Percentiles rank a stretch among this genome's conserved stretches.
Evolutionary conservation across 2,113 vertebrate species (phyloP).

Genomic region (Festucalex cinctus): DNA sequence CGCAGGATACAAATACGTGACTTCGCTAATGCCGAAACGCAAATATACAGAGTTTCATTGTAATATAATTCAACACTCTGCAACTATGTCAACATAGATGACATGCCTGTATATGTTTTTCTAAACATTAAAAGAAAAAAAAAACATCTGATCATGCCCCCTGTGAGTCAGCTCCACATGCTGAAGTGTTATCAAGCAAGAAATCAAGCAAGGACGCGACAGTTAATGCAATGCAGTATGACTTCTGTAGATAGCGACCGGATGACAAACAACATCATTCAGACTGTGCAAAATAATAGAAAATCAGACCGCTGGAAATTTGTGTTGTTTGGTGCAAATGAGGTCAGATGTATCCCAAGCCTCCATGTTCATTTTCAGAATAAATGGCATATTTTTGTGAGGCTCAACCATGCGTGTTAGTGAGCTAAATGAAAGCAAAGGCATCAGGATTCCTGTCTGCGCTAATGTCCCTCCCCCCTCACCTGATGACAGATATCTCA

Average conservation of each 20-base stretch:
- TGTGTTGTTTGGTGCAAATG: neutral
- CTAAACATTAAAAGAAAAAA: neutral
- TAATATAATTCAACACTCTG: too few species aligned
- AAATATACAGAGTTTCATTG: too few species aligned
- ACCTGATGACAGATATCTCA: constrained; percentile 7
- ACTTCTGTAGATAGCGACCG: constrained; percentile 45
- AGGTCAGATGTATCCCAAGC: constrained; percentile 3
- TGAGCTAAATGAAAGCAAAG: constrained; percentile 13
- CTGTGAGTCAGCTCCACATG: constrained; percentile 7
- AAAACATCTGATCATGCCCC: neutral
- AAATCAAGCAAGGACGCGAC: constrained; percentile 34
- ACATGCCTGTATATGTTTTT: neutral
- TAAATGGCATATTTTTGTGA: constrained; percentile 25
- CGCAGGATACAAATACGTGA: too few species aligned
- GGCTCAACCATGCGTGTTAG: constrained; percentile 17
- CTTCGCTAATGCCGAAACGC: too few species aligned
- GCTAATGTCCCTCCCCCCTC: neutral
- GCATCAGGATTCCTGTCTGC: constrained; percentile 7
- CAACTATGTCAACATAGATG: too few species aligned
- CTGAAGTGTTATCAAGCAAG: constrained; percentile 32
- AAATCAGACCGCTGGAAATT: neutral
- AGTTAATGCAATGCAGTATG: constrained; percentile 25
- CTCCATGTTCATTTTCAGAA: constrained; percentile 24
- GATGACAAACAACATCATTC: constrained; percentile 30
- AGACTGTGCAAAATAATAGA: constrained; percentile 18